Base-by-base conservation (phyloP, 1,140 invertebrate species). In the Plodia interpunctella region DNA sequence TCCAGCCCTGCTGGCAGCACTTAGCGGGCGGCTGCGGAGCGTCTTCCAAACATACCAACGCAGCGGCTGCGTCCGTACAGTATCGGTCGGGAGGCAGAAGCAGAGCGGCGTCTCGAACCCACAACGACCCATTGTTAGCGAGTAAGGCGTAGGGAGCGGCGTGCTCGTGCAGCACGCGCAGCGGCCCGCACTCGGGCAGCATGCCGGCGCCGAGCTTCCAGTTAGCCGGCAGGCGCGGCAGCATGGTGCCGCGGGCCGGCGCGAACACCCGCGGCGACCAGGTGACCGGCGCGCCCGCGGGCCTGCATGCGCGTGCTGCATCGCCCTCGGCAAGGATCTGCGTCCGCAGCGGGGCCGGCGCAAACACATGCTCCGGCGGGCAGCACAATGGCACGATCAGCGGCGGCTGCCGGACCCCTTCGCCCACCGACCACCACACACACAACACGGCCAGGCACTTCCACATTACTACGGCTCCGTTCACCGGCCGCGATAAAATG, bases 21-120 rank as follows among this genome's bases (percentile, higher is more conserved):
- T 82, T 83, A 55, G 49, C 57, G 9, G 63, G 75, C 55, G 54
- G 76, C 3, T 64, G 66, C 62, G 59, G 52, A 9, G 50, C 78
- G 18, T 78, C 80, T 20, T 83, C 80, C 21, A 77, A 69, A 72
- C 94, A 95, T 0, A 92, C 90, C 0, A 94, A 74, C 5, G 92
- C 87, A 0, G 91, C 91, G 0, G 80, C 85, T 4, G 86, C 69
- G 67, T 94, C 93, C 15, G 91, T 90, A 68, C 94, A 94, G 66
- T 91, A 94, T 3, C 91, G 80, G 0, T 65, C 56, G 0, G 91
- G 89, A 1, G 85, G 68, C 20, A 93, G 76, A 2, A 72, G 5
- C 63, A 30, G 0, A 38, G 61, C 5, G 69, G 79, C 30, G n/a
- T 90, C 80, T 0, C 91, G 80, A 30, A 92, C 61, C 49, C 90